A percentile compares a stretch with the other conserved stretches of the same genome.
Evolutionary conservation across 2,797 vertebrate species (phyloP).

Genomic region (Tragelaphus eurycerus): DNA sequence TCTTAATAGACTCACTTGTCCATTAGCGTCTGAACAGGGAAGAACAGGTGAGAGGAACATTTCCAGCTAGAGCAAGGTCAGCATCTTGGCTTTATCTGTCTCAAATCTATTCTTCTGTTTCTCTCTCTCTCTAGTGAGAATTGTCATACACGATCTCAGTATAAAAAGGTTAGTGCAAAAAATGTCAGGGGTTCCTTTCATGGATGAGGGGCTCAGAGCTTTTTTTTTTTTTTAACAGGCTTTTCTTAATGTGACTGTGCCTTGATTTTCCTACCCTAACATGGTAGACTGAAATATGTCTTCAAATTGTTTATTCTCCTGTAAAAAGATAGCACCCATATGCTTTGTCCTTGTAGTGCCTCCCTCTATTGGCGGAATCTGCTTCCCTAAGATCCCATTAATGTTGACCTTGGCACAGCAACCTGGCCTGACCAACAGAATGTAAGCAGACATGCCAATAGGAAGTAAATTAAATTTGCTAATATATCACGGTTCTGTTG

Average conservation of each 20-base stretch:
- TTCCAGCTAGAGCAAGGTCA: slow-evolving; percentile 21
- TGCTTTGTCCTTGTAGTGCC: neutral
- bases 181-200: neutral
- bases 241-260: neutral
- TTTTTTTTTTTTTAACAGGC: neutral
- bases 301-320: neutral
- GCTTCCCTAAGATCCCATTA: neutral
- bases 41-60: neutral
- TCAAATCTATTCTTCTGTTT: neutral
- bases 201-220: neutral
- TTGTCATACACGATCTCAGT: slow-evolving; percentile 24
- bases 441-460: neutral
- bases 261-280: neutral
- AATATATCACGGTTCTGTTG: neutral
- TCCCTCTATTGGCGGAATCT: neutral
- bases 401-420: neutral
- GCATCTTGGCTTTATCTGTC: neutral
- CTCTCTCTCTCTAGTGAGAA: neutral
- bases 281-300: neutral
- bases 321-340: neutral
- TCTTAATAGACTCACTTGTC: slow-evolving; percentile 42
- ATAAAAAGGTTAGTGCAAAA: slow-evolving; percentile 33
- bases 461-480: neutral
- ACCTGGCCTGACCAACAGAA: neutral
- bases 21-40: slow-evolving; percentile 27